Percentiles rank a stretch among this genome's conserved stretches.
phyloP scores from a whole-genome alignment of 2,113 vertebrate genomes.

The Mustela lutreola region DNA sequence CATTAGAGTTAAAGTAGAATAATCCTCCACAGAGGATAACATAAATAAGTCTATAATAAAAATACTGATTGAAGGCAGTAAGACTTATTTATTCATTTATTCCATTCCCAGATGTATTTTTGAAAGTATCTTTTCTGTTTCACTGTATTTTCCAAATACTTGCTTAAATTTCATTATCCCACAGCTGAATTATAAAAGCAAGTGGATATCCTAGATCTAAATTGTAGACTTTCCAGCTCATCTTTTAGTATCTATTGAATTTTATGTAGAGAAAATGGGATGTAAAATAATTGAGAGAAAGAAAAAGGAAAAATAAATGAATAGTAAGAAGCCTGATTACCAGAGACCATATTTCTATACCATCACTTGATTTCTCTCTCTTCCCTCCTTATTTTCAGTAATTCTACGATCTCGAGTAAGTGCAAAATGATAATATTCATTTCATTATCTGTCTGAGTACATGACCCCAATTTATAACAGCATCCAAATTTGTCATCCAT shows the following conservation, averaged over 20 bases:
- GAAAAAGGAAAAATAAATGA: conserved; percentile 47
- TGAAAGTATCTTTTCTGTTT: background rate
- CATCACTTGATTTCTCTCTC: conserved; percentile 35
- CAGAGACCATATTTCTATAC: conserved; percentile 40
- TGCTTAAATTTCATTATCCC: background rate
- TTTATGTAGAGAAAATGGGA: conserved; percentile 64
- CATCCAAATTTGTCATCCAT: conserved; percentile 64
- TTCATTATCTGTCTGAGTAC: conserved; percentile 66
- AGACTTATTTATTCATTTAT: background rate
- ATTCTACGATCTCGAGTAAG: conserved; percentile 64
- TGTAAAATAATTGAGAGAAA: conserved; percentile 63
- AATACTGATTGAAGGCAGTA: background rate
- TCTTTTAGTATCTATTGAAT: conserved; percentile 14
- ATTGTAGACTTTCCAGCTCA: background rate
- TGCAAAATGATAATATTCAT: conserved; percentile 75
- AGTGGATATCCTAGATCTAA: background rate
- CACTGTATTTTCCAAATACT: background rate
- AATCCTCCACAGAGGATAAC: background rate
- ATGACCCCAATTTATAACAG: conserved; percentile 69
- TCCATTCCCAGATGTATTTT: background rate
- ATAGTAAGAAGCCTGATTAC: conserved; percentile 29
- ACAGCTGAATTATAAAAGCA: background rate
- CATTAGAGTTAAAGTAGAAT: background rate
- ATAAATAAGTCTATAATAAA: background rate
- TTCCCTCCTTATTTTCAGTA: background rate